Percentiles rank a stretch among this genome's conserved stretches.
Conservation (phyloP, 1,140 invertebrate genomes). For the Philotrypesis tridentata region DNA sequence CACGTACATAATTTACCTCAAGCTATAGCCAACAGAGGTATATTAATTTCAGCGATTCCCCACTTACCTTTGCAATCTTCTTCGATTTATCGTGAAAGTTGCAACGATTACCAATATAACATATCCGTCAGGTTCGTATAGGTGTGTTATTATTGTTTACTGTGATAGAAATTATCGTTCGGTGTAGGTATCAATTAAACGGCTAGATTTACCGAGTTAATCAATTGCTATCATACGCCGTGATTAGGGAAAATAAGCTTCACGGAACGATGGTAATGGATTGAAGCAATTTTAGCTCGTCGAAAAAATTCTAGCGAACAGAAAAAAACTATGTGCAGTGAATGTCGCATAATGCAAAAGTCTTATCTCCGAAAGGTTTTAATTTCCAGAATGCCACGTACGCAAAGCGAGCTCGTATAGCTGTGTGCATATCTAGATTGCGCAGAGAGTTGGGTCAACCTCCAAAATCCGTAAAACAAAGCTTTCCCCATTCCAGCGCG, state of each 20-base stretch:
- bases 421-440: too few relatives aligned
- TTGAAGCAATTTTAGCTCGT: too few relatives aligned
- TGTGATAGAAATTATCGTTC: background rate
- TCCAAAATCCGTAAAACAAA: slow-evolving; percentile 45
- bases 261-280: too few relatives aligned
- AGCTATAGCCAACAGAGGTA: background rate
- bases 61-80: background rate
- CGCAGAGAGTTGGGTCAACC: slow-evolving; percentile 17
- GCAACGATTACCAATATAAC: background rate
- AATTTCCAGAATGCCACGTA: slow-evolving; percentile 32
- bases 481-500: slow-evolving; percentile 4
- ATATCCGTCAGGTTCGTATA: background rate
- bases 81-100: background rate
- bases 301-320: too few relatives aligned
- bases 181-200: background rate
- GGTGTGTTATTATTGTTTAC: background rate
- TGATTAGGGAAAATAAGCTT: too few relatives aligned
- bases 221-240: too few relatives aligned
- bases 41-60: background rate
- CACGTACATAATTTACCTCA: background rate
- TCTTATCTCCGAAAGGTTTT: slow-evolving; percentile 7
- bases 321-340: too few relatives aligned
- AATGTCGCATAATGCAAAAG: background rate
- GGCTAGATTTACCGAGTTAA: too few relatives aligned
- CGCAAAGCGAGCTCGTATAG: slow-evolving; percentile 18